These are phyloP conservation scores for Caenorhabditis wallacei DNA, from an alignment of 2,888 invertebrate genomes.

Conservation along the genomic window DNA sequence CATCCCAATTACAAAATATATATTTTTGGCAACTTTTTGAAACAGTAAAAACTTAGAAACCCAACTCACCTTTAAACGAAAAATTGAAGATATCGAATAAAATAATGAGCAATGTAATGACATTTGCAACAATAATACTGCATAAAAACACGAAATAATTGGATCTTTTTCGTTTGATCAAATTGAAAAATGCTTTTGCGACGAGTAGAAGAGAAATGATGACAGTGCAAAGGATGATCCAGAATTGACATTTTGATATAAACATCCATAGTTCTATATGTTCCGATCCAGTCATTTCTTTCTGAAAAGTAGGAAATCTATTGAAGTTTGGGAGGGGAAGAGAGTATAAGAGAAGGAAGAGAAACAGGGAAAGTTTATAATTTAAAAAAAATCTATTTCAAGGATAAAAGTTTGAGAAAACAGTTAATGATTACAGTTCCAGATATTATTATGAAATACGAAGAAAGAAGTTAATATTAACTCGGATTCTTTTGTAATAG, in stretches of 20 bases:
- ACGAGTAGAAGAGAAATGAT: constrained; percentile 64
- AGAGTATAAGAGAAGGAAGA: background rate
- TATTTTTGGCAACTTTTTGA: no score
- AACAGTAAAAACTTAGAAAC: background rate
- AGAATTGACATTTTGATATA: constrained; percentile 69
- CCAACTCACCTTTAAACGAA: constrained; percentile 68
- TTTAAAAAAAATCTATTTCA: background rate
- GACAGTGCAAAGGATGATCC: constrained; percentile 67
- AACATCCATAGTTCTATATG: constrained; percentile 67
- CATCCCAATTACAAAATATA: no score
- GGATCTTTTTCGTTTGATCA: constrained; percentile 66
- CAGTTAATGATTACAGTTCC: no score
- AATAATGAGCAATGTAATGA: constrained; percentile 74
- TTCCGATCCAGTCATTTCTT: constrained; percentile 45
- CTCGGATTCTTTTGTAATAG: no score
- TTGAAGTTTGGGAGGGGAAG: background rate
- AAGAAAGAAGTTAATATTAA: no score
- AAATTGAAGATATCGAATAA: constrained; percentile 74
- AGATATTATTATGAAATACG: no score
- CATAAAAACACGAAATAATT: constrained; percentile 78
- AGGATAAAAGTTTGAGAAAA: no score
- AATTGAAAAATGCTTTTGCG: constrained; percentile 53
- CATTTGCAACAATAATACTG: constrained; percentile 73
- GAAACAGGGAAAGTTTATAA: background rate
- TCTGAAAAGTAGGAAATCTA: constrained; percentile 1